A percentile compares a stretch with the other conserved stretches of the same genome.
Conservation (phyloP, 1,140 invertebrate genomes). For the Ptiloglossa arizonensis region DNA sequence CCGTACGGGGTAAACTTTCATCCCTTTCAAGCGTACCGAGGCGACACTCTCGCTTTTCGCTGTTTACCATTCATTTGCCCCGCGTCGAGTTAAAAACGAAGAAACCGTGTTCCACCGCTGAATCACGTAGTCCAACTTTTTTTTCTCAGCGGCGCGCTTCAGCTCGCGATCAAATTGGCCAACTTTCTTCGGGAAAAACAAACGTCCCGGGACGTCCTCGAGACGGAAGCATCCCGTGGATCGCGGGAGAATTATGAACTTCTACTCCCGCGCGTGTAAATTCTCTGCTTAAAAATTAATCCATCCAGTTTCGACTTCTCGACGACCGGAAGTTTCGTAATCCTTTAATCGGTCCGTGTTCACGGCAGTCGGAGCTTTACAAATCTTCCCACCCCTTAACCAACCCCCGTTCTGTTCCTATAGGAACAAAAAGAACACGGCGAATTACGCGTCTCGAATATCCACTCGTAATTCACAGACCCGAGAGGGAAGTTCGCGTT, state of each 20-base stretch:
- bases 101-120: constrained; percentile 3
- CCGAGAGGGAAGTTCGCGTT: too few relatives aligned
- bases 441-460: background rate
- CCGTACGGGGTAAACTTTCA: too few relatives aligned
- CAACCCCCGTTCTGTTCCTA: too few relatives aligned
- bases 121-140: constrained; percentile 21
- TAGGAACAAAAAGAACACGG: background rate
- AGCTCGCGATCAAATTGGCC: background rate
- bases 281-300: constrained; percentile 1
- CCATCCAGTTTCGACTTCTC: background rate
- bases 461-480: background rate
- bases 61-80: constrained; percentile 15
- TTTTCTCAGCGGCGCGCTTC: too few relatives aligned
- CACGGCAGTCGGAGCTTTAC: background rate
- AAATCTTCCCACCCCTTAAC: background rate
- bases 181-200: background rate
- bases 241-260: background rate
- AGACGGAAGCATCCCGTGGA: background rate
- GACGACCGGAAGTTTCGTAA: background rate
- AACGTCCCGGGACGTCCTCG: background rate
- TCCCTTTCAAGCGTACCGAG: background rate
- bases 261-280: background rate
- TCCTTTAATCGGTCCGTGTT: background rate
- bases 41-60: constrained; percentile 14
- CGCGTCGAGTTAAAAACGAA: constrained; percentile 11